Percentiles rank a stretch among this genome's conserved stretches.
phyloP scores from a whole-genome alignment of 2,113 vertebrate species.

The Macroglossus sobrinus region DNA sequence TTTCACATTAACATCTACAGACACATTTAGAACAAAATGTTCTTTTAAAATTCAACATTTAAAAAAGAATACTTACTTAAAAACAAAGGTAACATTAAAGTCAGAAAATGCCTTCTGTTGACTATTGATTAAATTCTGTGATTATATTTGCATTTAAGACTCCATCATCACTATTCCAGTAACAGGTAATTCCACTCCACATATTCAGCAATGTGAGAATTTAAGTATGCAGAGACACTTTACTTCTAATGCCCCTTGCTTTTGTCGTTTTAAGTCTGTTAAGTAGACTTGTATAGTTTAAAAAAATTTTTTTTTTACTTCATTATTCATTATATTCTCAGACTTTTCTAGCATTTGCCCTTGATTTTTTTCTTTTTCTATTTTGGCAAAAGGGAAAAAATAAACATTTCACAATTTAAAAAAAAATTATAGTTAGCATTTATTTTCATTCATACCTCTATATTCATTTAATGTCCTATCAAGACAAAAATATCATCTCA shows the following conservation, averaged over 20 bases:
- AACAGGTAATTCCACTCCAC: background rate
- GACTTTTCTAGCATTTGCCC: background rate
- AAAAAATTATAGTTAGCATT: background rate
- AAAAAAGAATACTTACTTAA: conserved; percentile 17
- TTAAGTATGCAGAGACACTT: background rate
- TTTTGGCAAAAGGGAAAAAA: background rate
- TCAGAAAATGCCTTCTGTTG: background rate
- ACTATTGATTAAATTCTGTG: too few species aligned
- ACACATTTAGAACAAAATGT: conserved; percentile 32
- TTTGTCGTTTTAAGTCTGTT: background rate
- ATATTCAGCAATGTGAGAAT: background rate
- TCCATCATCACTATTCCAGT: background rate
- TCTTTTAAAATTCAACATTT: conserved; percentile 2
- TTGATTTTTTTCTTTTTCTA: background rate
- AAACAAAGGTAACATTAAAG: background rate
- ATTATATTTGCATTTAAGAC: background rate
- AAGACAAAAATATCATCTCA: background rate
- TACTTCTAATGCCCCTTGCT: background rate
- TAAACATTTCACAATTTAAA: background rate
- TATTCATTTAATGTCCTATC: background rate
- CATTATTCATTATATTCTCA: background rate
- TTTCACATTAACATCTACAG: conserved; percentile 35
- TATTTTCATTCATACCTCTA: background rate
- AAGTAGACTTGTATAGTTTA: background rate
- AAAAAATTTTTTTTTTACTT: background rate